Evolutionary conservation across 1,140 invertebrate genomes (phyloP), one percentile per base, ranked within the genome.

Genomic region (Asbolus verrucosus): DNA sequence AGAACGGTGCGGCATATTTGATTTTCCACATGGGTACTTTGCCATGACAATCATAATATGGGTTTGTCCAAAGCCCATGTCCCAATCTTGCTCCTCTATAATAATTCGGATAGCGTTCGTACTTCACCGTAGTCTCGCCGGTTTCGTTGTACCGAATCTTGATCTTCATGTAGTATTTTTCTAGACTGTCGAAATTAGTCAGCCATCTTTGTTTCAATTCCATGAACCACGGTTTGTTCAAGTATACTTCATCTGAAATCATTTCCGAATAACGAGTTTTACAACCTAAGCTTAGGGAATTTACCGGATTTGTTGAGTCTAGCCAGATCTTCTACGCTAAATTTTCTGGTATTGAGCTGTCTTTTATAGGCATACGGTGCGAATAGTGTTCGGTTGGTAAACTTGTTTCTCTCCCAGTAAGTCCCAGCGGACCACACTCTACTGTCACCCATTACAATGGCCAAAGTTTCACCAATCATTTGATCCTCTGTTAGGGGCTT

Each of bases 321-420:
- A 2, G 93, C 91, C 76, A 97, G 81, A 83, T 97, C 95, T 83
- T 96, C 94, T 8, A 97, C 82, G 80, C 92, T 92, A 72, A 91
- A 95, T 78, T 94, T 95, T 73, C 91, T 85, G 0, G 90, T 91
- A 79, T 94, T 95, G 11, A 92, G 82, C 60, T 91, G 82, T n/a
- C 85, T 90, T 78, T 95, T 95, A 81, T 95, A 98, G 16, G 96
- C 96, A 81, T 91, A 96, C 0, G 97, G 97, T 13, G 95, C 97
- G 82, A 99, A 99, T 66, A 91, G 87, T 24, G 95, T 94, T 75
- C 94, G 81, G 80, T 97, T 96, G 0, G 93, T 91, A 81, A 98
- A 99, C 83, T 98, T 97, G 79, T 98, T 96, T 38, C 93, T 86
- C 78, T 98, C 96, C 93, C 96, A 99, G 79, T 91, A 97, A 11